phyloP scores from a whole-genome alignment of 2,888 invertebrate species.

The Eupithecia vulgata region DNA sequence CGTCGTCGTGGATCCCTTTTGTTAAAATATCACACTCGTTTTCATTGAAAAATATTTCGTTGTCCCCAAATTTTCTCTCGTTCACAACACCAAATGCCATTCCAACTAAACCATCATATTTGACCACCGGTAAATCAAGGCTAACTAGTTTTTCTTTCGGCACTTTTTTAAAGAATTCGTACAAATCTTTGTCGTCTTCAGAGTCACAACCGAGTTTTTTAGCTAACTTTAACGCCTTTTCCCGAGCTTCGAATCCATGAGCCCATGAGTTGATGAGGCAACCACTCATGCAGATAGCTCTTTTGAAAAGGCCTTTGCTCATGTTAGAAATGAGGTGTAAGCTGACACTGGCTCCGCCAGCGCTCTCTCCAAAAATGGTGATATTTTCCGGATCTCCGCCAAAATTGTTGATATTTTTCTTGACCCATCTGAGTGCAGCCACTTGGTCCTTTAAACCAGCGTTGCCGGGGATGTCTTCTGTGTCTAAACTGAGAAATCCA shows the following conservation, averaged over 20 bases:
- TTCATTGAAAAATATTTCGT: constrained; percentile 62
- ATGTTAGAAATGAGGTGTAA: constrained; percentile 74
- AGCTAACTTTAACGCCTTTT: constrained; percentile 64
- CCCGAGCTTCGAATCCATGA: constrained; percentile 72
- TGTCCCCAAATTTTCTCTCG: constrained; percentile 60
- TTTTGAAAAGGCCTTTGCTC: constrained; percentile 70
- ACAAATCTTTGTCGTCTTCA: constrained; percentile 59
- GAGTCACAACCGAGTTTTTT: constrained; percentile 60
- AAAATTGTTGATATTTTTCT: constrained; percentile 68
- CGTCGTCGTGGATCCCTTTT: constrained; percentile 72
- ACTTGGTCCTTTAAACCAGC: constrained; percentile 80
- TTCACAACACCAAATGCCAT: constrained; percentile 51
- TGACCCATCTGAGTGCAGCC: constrained; percentile 70
- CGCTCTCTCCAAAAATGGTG: constrained; percentile 77
- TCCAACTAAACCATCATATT: constrained; percentile 38
- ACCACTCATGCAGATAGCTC: constrained; percentile 88
- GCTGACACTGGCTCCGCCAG: constrained; percentile 63
- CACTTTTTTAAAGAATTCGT: constrained; percentile 60
- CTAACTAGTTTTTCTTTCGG: constrained; percentile 54
- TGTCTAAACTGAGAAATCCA: constrained; percentile 71
- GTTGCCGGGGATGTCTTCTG: constrained; percentile 72
- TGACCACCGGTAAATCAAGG: constrained; percentile 47
- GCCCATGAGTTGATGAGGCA: constrained; percentile 84
- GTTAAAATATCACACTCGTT: constrained; percentile 63
- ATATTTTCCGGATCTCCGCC: constrained; percentile 73